Base-by-base conservation (phyloP, 1,140 invertebrate species). In the Leucophenga varia region DNA sequence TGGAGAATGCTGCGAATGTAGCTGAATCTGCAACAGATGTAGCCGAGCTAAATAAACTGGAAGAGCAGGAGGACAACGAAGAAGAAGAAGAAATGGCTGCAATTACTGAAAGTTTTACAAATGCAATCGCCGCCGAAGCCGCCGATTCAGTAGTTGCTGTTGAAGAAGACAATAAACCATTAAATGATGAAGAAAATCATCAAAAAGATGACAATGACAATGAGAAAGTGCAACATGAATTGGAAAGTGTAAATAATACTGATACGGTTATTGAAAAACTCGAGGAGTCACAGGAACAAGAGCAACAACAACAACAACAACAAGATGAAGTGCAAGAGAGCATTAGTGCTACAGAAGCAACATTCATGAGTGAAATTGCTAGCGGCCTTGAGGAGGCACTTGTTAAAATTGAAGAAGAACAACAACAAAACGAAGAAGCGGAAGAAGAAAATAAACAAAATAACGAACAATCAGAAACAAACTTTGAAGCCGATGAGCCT, bases 321-420 rank as follows among this genome's bases (percentile, higher is more conserved):
- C 25, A 37, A 19, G 17, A 35, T 2, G 10, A 48, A 18, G 36
- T 16, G 0, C 4, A 14, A 22, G n/a, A 3, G 8, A 30, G 13
- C 19, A 40, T n/a, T n/a, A 35, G 47, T 58, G 34, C 55, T 52
- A 65, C 61, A 3, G 61, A 65, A 35, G 43, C 55, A n/a, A 48
- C 63, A 2, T 16, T 63, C 12, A 38, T 59, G 32, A 45, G 61
- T 17, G 35, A 53, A n/a, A 48, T 65, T 19, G 52, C 38, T 2
- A 48, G 52, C 12, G 48, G 50, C 48, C 52, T 67, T 3, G 61
- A 65, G 14, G 49, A 67, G 19, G 59, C 55, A 35, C 6, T 48
- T 22, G 50, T 38, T 13, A 49, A 52, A 9, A 40, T 31, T 17
- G 39, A 43, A 12, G 49, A 39, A 7, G 42, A 50, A 3, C 28